These are phyloP conservation scores for Falco columbarius DNA, from an alignment of 2,797 vertebrate species.

Conservation along the genomic window DNA sequence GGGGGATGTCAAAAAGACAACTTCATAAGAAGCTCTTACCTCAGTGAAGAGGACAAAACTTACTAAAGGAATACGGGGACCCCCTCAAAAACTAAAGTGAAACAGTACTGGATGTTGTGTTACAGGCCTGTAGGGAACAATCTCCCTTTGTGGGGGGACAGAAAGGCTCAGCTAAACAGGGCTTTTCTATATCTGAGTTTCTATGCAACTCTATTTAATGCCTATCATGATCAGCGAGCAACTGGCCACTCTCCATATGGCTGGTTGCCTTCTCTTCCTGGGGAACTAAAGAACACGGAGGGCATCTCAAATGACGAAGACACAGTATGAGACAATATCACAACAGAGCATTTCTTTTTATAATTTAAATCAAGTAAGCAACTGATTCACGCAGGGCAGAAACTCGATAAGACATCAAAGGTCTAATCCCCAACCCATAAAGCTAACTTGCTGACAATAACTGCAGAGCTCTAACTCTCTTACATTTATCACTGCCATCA, in stretches of 20 bases:
- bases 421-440: slow-evolving; percentile 44
- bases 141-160: slow-evolving; percentile 33
- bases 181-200: slow-evolving; percentile 25
- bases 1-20: background rate
- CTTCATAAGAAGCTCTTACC: background rate
- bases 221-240: slow-evolving; percentile 8
- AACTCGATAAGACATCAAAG: slow-evolving; percentile 64
- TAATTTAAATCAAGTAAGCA: slow-evolving; percentile 67
- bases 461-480: slow-evolving; percentile 31
- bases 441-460: slow-evolving; percentile 61
- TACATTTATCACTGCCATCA: slow-evolving; percentile 62
- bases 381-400: slow-evolving; percentile 57
- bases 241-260: slow-evolving; percentile 68
- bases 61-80: background rate
- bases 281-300: slow-evolving; percentile 35
- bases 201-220: slow-evolving; percentile 9
- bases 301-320: slow-evolving; percentile 61
- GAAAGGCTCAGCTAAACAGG: background rate
- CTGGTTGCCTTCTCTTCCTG: slow-evolving; percentile 42
- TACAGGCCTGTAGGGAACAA: slow-evolving; percentile 15
- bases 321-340: slow-evolving; percentile 53
- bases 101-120: background rate
- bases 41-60: background rate
- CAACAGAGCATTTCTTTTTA: slow-evolving; percentile 54
- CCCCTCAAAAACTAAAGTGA: background rate